Base-by-base conservation (phyloP, 2,797 vertebrate genomes). In the Lacerta agilis region DNA sequence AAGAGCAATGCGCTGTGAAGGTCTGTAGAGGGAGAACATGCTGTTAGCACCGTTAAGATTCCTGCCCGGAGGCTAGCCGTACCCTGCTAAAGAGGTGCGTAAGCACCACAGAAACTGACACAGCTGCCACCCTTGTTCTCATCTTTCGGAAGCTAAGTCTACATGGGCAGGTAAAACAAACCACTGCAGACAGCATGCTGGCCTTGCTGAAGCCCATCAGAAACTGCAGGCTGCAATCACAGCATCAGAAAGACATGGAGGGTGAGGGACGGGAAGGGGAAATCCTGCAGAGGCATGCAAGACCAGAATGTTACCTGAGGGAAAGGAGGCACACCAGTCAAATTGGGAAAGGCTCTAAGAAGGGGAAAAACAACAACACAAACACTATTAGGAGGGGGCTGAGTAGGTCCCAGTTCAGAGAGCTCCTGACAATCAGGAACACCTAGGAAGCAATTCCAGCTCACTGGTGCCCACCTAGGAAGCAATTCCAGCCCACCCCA, bases 251-350 rank as follows among this genome's bases (percentile, higher is more conserved):
- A 82, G 72, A 66, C 17, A 64, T 2, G 58, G 69, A 45, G 38
- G 25, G 66, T 36, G 29, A 82, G 73, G 67, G 33, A 17, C 55
- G 77, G 25, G 9, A 36, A 23, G n/a, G 69, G 41, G 23, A 27
- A 38, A 75, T 55, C 83, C 78, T 83, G 45, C 49, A 86, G 78
- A 76, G 61, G 36, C 83, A 88, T 86, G 90, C 90, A 83, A 71
- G 8, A 75, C 33, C 87, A 67, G 64, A 86, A 49, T 86, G 67
- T 91, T 88, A 91, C 90, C 84, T 91, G 90, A 79, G 66, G 49
- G 90, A 86, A 88, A 88, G 79, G 82, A 88, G 76, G 75, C 49
- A 79, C 41, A 83, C 33, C 87, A 72, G 66, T 86, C 90, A 90
- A 80, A 79, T 6, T 87, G 67, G 67, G 90, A 33, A 83, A 79